Percentiles rank a stretch among this genome's conserved stretches.
phyloP scores from a whole-genome alignment of 2,888 invertebrate species.

The Notodonta ziczac region DNA sequence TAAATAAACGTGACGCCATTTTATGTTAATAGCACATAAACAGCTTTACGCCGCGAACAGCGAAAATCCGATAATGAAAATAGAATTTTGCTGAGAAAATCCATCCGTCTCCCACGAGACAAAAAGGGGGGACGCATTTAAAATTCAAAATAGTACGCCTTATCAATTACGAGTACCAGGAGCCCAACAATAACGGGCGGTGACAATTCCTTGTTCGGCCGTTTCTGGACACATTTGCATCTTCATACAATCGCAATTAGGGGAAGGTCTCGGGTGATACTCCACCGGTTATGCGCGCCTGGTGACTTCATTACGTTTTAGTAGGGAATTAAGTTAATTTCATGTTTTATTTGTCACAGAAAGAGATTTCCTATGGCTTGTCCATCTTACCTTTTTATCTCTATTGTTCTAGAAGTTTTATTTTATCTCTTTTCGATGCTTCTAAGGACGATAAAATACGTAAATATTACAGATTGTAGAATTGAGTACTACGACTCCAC shows the following conservation, averaged over 20 bases:
- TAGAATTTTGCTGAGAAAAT: constrained; percentile 49
- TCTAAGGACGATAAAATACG: too few species aligned
- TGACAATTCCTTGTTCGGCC: constrained; percentile 62
- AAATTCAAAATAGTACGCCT: constrained; percentile 77
- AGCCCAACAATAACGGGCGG: constrained; percentile 60
- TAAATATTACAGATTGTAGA: too few species aligned
- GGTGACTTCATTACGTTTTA: constrained; percentile 31
- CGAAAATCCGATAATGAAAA: constrained; percentile 52
- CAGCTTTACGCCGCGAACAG: constrained; percentile 36
- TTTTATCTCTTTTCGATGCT: too few species aligned
- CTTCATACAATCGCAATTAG: constrained; percentile 81
- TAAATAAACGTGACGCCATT: too few species aligned
- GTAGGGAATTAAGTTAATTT: constrained; percentile 17
- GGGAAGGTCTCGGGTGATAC: constrained; percentile 34
- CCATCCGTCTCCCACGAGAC: constrained; percentile 55
- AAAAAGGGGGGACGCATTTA: constrained; percentile 57
- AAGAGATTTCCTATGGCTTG: too few species aligned
- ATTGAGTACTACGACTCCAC: too few species aligned
- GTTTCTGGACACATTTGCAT: constrained; percentile 76
- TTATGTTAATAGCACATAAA: constrained; percentile 15
- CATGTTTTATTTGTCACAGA: not conserved
- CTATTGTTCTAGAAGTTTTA: too few species aligned
- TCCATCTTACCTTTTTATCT: too few species aligned
- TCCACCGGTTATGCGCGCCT: constrained; percentile 23
- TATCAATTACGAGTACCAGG: constrained; percentile 81